Evolutionary conservation across 1,140 invertebrate species (phyloP).

Genomic region (Drosophila dunni): DNA sequence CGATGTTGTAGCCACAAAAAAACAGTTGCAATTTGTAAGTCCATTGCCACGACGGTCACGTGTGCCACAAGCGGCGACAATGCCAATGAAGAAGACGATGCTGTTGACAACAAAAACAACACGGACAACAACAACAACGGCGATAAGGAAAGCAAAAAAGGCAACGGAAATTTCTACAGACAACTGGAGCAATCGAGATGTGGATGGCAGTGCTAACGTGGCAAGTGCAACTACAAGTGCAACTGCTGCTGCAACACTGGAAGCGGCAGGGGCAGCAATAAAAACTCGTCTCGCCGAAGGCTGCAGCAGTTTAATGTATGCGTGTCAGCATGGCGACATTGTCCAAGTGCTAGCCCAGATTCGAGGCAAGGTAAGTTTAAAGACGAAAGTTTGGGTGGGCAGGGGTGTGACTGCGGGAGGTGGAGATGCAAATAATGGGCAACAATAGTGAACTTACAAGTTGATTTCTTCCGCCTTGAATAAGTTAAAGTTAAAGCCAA

Average conservation of each 20-base stretch:
- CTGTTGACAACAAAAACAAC: conserved; percentile 9
- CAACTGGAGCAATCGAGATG: conserved; percentile 31
- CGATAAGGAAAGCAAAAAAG: conserved; percentile 4
- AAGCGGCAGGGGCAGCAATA: conserved; percentile 27
- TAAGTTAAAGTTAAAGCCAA: conserved; percentile 41
- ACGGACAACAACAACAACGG: conserved; percentile 22
- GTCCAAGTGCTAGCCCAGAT: conserved; percentile 86
- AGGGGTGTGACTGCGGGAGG: no score
- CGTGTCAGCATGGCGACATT: conserved; percentile 92
- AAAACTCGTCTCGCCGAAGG: conserved; percentile 85
- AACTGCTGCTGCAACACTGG: conserved; percentile 7
- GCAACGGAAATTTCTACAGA: conserved; percentile 1
- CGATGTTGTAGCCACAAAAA: conserved; percentile 48
- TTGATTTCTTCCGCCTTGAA: conserved; percentile 41
- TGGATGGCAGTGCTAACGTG: conserved; percentile 47
- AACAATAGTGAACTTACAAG: conserved; percentile 47
- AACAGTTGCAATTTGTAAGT: conserved; percentile 79
- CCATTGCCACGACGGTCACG: conserved; percentile 68
- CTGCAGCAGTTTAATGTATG: conserved; percentile 93
- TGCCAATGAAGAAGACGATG: conserved; percentile 18
- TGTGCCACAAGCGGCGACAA: conserved; percentile 31
- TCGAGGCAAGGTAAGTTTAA: conserved; percentile 82
- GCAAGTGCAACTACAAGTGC: conserved; percentile 7
- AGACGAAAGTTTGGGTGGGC: conserved; percentile 1
- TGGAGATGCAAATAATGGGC: not conserved